A percentile compares a stretch with the other conserved stretches of the same genome.
Evolutionary conservation across 2,113 vertebrate genomes (phyloP).

Genomic region (Okapia johnstoni): DNA sequence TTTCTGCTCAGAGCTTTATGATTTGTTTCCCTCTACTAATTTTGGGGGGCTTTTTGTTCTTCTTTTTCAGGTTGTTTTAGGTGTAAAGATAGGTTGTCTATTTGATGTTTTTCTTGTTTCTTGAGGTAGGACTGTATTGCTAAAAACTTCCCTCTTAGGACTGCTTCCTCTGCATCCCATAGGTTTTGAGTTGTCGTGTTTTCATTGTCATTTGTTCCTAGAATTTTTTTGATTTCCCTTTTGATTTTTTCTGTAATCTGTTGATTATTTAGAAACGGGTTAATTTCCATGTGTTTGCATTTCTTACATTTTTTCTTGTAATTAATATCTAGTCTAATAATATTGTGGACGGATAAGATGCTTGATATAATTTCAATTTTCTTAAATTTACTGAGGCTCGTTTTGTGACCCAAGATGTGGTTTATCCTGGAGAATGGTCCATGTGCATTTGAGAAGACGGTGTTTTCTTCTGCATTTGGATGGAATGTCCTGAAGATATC

Average conservation of each 20-base stretch:
- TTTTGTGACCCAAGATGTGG: background rate
- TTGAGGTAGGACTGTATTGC: background rate
- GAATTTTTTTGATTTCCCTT: background rate
- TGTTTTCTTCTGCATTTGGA: background rate
- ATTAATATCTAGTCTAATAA: background rate
- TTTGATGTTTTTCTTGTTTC: background rate
- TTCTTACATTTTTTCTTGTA: background rate
- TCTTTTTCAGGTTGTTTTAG: background rate
- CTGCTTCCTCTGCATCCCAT: background rate
- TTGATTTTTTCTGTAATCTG: background rate
- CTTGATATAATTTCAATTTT: background rate
- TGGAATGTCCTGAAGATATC: background rate
- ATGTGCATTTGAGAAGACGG: background rate
- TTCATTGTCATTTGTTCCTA: background rate
- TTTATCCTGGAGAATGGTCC: background rate
- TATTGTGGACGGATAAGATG: fast-evolving
- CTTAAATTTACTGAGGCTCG: background rate
- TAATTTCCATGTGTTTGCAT: background rate
- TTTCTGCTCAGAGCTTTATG: background rate
- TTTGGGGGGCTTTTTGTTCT: background rate
- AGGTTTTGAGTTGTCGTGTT: background rate
- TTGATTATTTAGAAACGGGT: background rate
- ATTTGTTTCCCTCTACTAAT: background rate
- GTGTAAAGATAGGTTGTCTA: background rate
- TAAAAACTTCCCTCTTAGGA: background rate